Evolutionary conservation across 2,113 vertebrate genomes (phyloP).

Genomic region (Rhinichthys klamathensis): DNA sequence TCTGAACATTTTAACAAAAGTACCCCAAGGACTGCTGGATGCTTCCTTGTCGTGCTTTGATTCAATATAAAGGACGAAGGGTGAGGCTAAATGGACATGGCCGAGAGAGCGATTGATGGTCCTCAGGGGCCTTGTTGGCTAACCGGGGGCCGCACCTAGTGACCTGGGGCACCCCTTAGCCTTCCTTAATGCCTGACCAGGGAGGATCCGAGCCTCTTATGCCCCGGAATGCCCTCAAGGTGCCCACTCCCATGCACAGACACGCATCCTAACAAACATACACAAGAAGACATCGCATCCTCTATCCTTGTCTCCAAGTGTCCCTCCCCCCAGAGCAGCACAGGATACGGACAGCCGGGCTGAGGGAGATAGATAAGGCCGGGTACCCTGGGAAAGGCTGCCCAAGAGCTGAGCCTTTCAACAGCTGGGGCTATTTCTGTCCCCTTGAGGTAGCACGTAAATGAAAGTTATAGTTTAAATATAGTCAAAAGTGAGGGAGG

Average conservation of each 20-base stretch:
- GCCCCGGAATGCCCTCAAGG: slow-evolving; percentile 60
- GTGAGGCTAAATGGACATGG: slow-evolving; percentile 72
- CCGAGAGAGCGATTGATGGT: slow-evolving; percentile 73
- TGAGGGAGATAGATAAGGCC: slow-evolving; percentile 78
- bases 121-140: slow-evolving; percentile 73
- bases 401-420: slow-evolving; percentile 73
- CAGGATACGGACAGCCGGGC: slow-evolving; percentile 76
- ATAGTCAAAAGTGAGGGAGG: slow-evolving; percentile 63
- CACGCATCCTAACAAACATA: slow-evolving; percentile 75
- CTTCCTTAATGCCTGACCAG: slow-evolving; percentile 48
- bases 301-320: slow-evolving; percentile 44
- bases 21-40: slow-evolving; percentile 81
- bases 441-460: slow-evolving; percentile 70
- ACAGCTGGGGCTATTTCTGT: slow-evolving; percentile 75
- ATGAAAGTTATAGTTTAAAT: slow-evolving; percentile 74
- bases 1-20: slow-evolving; percentile 81
- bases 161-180: slow-evolving; percentile 63
- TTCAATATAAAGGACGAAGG: slow-evolving; percentile 77
- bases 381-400: slow-evolving; percentile 81
- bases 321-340: slow-evolving; percentile 65
- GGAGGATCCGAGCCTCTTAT: slow-evolving; percentile 62
- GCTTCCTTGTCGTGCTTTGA: slow-evolving; percentile 82
- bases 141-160: slow-evolving; percentile 67
- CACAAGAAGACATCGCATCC: slow-evolving; percentile 76
- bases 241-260: slow-evolving; percentile 45